These are phyloP conservation scores for Diadumene lineata DNA, from an alignment of 92 coral and sea anemone species.

Conservation along the genomic window DNA sequence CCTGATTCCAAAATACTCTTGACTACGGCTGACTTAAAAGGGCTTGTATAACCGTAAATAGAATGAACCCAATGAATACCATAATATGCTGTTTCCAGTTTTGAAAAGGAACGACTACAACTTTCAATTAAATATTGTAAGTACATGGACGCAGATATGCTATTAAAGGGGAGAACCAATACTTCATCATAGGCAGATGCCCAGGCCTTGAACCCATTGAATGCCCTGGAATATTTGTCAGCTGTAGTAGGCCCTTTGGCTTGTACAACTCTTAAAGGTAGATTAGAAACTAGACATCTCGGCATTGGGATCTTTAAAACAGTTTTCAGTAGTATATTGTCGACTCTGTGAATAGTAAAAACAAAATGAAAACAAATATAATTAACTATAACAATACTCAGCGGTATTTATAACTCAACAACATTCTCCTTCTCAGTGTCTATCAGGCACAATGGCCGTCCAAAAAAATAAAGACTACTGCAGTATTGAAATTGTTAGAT, in stretches of 20 bases:
- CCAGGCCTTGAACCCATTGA: conserved; percentile 44
- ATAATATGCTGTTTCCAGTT: conserved; percentile 44
- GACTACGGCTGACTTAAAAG: conserved; percentile 30
- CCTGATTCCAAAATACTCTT: conserved; percentile 34
- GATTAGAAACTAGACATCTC: conserved; percentile 22
- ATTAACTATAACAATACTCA: too few species aligned
- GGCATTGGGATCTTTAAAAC: conserved; percentile 32
- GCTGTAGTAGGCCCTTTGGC: conserved; percentile 45
- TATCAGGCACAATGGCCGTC: neutral
- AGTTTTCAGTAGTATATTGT: conserved; percentile 5
- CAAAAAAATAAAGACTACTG: conserved; percentile 37
- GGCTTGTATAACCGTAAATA: conserved; percentile 35
- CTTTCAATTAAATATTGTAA: conserved; percentile 35
- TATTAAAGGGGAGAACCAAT: conserved; percentile 24
- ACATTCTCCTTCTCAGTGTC: neutral
- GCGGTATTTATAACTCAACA: neutral
- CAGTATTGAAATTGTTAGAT: conserved; percentile 45
- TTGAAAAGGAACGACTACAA: conserved; percentile 28
- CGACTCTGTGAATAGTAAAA: conserved; percentile 34
- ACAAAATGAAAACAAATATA: neutral
- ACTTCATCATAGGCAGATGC: conserved; percentile 32
- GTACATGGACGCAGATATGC: conserved; percentile 29
- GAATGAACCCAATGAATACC: conserved; percentile 60
- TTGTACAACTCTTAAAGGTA: conserved; percentile 31
- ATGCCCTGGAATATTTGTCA: conserved; percentile 59